Evolutionary conservation across 2,113 vertebrate genomes (phyloP).

Genomic region (Procapra przewalskii): DNA sequence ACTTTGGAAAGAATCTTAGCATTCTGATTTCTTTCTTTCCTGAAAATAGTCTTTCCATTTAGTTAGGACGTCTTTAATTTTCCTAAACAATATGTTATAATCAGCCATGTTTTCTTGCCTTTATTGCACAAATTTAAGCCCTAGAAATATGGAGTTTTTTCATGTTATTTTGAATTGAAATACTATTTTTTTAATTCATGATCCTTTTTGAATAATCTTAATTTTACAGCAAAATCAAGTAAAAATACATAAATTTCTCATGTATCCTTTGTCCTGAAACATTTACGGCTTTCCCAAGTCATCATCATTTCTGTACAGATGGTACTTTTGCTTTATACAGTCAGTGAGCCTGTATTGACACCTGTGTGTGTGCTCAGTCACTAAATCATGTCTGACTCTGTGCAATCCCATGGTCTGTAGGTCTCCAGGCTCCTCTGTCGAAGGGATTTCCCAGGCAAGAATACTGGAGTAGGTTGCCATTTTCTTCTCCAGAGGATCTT

Average conservation of each 20-base stretch:
- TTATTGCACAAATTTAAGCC: background rate
- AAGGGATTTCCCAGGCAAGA: background rate
- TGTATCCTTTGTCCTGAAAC: background rate
- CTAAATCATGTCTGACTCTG: background rate
- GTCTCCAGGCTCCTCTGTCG: background rate
- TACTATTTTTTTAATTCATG: background rate
- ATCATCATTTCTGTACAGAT: fast-evolving
- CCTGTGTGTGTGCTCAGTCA: background rate
- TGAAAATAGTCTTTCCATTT: background rate
- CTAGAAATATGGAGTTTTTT: background rate
- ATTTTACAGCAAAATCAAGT: background rate
- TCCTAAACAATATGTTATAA: background rate
- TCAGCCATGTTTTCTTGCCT: background rate
- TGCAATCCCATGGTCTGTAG: background rate
- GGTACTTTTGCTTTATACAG: background rate
- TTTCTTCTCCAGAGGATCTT: background rate
- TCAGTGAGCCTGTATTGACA: background rate
- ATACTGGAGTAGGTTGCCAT: background rate
- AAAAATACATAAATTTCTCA: background rate
- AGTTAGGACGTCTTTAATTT: background rate
- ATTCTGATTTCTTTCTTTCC: background rate
- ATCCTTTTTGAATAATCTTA: background rate
- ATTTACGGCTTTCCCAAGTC: background rate
- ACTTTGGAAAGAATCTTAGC: background rate
- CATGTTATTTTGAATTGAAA: background rate